These are phyloP conservation scores for Protonemura montana DNA, from an alignment of 2,888 invertebrate species.

Conservation along the genomic window DNA sequence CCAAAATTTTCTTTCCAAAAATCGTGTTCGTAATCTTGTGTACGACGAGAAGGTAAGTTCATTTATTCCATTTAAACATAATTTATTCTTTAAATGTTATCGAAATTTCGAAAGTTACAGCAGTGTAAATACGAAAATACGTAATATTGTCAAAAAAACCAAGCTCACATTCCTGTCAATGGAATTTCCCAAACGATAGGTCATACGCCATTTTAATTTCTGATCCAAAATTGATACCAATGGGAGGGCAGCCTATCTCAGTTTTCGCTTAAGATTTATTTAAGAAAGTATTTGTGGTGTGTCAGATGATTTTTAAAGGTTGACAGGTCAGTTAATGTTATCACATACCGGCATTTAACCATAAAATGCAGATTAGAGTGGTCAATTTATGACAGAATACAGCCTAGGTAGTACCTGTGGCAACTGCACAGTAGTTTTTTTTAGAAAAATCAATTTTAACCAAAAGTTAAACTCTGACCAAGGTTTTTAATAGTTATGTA, in stretches of 20 bases:
- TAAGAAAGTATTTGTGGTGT: not conserved
- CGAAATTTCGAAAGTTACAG: not conserved
- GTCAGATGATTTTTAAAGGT: not conserved
- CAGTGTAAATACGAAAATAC: not conserved
- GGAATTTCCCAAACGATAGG: slow-evolving; percentile 50
- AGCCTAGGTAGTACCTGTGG: slow-evolving; percentile 7
- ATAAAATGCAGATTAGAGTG: not conserved
- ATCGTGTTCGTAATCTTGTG: slow-evolving; percentile 42
- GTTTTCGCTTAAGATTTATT: not conserved
- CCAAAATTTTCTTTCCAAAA: slow-evolving; percentile 45
- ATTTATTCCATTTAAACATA: not conserved
- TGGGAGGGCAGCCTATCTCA: not conserved
- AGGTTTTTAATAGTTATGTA: not conserved
- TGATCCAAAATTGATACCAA: slow-evolving; percentile 50
- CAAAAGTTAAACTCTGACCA: not conserved
- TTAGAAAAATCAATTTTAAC: not conserved
- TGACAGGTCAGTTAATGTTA: not conserved
- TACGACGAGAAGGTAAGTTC: slow-evolving; percentile 47
- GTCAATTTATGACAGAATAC: not conserved
- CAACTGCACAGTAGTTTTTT: slow-evolving; percentile 2
- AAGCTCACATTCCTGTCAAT: slow-evolving; percentile 49
- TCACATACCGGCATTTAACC: not conserved
- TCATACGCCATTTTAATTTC: slow-evolving; percentile 51
- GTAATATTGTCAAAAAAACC: slow-evolving; percentile 31
- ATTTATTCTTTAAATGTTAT: not conserved